Evolutionary conservation across 2,113 vertebrate species (phyloP), one percentile per base, ranked within the genome.

Genomic region (Crocuta crocuta): DNA sequence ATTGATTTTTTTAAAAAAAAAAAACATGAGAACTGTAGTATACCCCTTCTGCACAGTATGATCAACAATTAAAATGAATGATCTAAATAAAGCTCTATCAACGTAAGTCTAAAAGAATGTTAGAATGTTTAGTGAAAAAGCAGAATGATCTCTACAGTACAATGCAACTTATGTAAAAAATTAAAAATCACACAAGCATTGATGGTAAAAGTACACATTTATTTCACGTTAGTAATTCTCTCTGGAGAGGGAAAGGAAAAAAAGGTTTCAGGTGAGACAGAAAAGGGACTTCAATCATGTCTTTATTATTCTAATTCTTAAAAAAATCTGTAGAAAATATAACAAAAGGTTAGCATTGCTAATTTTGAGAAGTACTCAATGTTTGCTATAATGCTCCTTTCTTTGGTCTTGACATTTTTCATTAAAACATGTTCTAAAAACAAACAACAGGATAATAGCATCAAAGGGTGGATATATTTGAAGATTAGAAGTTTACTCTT

Each of bases 401-500:
- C 89, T 80, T 55, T 84, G 63, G 43, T 84, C 4, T n/a, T 35
- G 74, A 76, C 35, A 82, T 91, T 96, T 90, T 96, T 35, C 26
- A 71, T 48, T 80, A 80, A 92, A 83, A 92, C 43, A 74, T 70
- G 6, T n/a, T 89, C 24, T 85, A 73, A 83, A 95, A 96, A 89
- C 45, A 73, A 85, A 76, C 31, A 53, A 76, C 10, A 91, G 79
- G 68, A 93, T 16, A 91, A 58, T 16, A 82, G 15, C 61, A 83
- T 39, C 21, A 91, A 83, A 94, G 48, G 9, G 24, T 93, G n/a
- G n/a, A 53, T 87, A 91, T n/a, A 88, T 58, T 16, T 91, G 24
- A 88, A 92, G 33, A 88, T 80, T 39, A 87, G 55, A 93, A 80
- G 33, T 76, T 91, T 91, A 90, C 45, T 82, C 61, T 58, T 93